Percentiles rank a stretch among this genome's conserved stretches.
Evolutionary conservation across 2,113 vertebrate species (phyloP).

Genomic region (Dryoscopus gambensis): DNA sequence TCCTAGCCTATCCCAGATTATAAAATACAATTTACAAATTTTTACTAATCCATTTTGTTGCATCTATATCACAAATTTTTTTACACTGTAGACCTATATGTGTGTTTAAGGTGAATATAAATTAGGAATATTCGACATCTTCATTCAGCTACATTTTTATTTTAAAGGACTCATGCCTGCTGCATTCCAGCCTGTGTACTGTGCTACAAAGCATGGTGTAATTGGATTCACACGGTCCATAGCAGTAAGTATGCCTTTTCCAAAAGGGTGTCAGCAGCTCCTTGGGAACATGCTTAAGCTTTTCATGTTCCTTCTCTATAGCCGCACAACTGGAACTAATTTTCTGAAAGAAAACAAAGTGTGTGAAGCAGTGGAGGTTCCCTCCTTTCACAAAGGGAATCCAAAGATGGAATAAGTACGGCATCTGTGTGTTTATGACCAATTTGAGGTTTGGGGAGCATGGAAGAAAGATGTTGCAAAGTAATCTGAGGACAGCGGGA

Average conservation of each 20-base stretch:
- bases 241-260: slow-evolving; percentile 80
- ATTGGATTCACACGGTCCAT: slow-evolving; percentile 92
- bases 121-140: background rate
- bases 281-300: background rate
- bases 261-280: background rate
- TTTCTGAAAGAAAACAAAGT: background rate
- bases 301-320: background rate
- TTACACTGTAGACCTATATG: background rate
- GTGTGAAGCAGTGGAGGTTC: background rate
- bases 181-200: slow-evolving; percentile 93
- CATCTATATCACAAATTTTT: background rate
- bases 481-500: background rate
- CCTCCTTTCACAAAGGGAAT: background rate
- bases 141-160: slow-evolving; percentile 32
- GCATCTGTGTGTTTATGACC: background rate
- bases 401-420: background rate
- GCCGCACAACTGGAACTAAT: background rate
- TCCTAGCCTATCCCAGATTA: background rate
- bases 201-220: slow-evolving; percentile 93
- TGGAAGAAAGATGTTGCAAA: background rate
- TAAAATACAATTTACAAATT: background rate
- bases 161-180: slow-evolving; percentile 88
- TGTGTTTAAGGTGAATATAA: background rate
- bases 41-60: background rate
- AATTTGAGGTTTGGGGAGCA: background rate